A percentile compares a stretch with the other conserved stretches of the same genome.
Conservation (phyloP, 2,797 vertebrate genomes). For the Pagetopsis macropterus region DNA sequence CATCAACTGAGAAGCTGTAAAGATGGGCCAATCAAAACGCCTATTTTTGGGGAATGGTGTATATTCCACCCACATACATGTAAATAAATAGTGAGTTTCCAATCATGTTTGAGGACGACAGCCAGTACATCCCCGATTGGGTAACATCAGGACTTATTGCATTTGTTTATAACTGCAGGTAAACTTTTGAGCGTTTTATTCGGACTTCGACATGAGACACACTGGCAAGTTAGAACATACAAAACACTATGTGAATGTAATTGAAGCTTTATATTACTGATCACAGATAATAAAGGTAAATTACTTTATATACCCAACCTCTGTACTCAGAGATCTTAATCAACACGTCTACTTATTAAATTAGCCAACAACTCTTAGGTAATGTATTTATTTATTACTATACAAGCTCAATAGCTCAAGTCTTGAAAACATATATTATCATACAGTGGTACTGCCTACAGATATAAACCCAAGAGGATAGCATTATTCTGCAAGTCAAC, state of each 20-base stretch:
- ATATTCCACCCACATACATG: slow-evolving; percentile 28
- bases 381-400: neutral
- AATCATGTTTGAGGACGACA: slow-evolving; percentile 10
- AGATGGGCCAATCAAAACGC: slow-evolving; percentile 51
- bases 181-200: accelerated
- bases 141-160: neutral
- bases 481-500: neutral
- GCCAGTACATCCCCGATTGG: slow-evolving; percentile 22
- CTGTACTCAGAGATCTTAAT: neutral
- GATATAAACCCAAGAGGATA: neutral
- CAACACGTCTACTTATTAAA: neutral
- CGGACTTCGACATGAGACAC: accelerated
- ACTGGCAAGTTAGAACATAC: neutral
- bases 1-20: neutral
- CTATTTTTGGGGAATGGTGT: accelerated
- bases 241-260: no score
- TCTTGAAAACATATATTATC: no score
- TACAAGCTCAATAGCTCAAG: neutral
- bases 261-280: neutral
- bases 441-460: neutral
- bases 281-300: neutral
- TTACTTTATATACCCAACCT: neutral
- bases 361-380: neutral
- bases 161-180: neutral
- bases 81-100: neutral